These are phyloP conservation scores for Sebastes goodei DNA, from an alignment of 2,797 vertebrate species.

Conservation along the genomic window DNA sequence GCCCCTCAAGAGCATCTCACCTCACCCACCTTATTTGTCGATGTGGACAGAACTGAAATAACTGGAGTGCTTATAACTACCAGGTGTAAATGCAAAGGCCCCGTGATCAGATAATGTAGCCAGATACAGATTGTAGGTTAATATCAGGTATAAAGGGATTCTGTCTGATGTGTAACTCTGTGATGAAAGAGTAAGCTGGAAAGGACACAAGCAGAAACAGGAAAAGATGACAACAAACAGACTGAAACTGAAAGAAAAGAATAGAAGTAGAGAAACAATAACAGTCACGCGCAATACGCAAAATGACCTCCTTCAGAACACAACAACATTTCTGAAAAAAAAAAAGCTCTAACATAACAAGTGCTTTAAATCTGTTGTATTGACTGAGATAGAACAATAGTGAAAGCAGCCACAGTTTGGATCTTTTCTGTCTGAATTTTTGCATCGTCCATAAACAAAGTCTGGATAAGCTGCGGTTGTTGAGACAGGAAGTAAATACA, in stretches of 20 bases:
- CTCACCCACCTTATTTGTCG: rapidly evolving
- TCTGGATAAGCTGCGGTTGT: constrained; percentile 39
- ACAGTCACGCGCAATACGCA: not conserved
- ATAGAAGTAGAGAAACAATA: not conserved
- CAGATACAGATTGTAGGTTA: too few species aligned
- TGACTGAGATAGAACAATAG: constrained; percentile 3
- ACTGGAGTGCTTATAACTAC: not conserved
- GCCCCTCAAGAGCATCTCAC: not conserved
- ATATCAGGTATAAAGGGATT: not conserved
- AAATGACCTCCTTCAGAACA: not conserved
- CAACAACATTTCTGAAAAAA: not conserved
- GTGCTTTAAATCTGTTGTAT: constrained; percentile 20
- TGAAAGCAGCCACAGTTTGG: constrained; percentile 43
- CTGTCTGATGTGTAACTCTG: not conserved
- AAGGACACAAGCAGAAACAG: not conserved
- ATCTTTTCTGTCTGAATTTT: constrained; percentile 31
- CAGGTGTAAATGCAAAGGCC: not conserved
- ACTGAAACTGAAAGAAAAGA: not conserved
- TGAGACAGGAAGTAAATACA: constrained; percentile 43
- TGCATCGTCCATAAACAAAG: constrained; percentile 56
- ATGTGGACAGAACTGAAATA: not conserved
- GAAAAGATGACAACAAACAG: not conserved
- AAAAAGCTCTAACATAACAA: constrained; percentile 1
- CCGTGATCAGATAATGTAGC: not conserved
- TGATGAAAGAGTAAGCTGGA: not conserved